Evolutionary conservation across 2,113 vertebrate species (phyloP).

Genomic region (Epinephelus fuscoguttatus): DNA sequence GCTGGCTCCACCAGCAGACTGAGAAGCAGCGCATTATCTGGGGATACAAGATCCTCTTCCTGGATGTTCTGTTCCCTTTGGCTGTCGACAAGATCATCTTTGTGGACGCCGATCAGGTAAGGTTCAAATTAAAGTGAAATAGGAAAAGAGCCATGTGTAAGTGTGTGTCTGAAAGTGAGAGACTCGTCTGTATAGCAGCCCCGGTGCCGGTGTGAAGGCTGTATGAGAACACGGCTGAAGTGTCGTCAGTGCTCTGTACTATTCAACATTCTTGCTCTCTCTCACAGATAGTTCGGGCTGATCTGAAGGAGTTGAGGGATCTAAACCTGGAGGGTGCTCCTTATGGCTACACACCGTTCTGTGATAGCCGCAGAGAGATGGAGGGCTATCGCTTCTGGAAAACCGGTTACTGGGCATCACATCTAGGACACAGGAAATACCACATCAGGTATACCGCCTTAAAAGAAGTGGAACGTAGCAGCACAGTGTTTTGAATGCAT

Average conservation of each 20-base stretch:
- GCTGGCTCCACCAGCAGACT: conserved; percentile 95
- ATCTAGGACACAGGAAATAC: conserved; percentile 93
- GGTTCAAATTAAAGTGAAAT: neutral
- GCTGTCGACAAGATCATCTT: conserved; percentile 98
- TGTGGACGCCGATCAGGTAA: conserved; percentile 97
- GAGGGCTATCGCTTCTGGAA: conserved; percentile 99
- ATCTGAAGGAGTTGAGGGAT: conserved; percentile 93
- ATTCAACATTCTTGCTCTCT: neutral
- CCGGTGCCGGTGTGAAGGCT: neutral
- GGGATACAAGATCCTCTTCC: conserved; percentile 99
- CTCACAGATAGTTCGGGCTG: conserved; percentile 93
- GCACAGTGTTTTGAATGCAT: neutral
- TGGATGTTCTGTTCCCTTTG: conserved; percentile 97
- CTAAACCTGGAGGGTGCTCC: conserved; percentile 92
- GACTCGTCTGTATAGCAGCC: neutral
- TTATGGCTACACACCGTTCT: conserved; percentile 97
- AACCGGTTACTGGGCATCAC: conserved; percentile 95
- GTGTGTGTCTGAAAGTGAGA: neutral
- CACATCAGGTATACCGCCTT: conserved; percentile 91
- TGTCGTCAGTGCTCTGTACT: conserved; percentile 13
- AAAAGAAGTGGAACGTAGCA: neutral
- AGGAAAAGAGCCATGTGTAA: neutral
- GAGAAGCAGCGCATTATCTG: conserved; percentile 98
- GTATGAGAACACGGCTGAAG: neutral
- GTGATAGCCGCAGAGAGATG: conserved; percentile 96